Percentiles rank a stretch among this genome's conserved stretches.
Evolutionary conservation across 2,113 vertebrate genomes (phyloP).

Genomic region (Micronisus gabar): DNA sequence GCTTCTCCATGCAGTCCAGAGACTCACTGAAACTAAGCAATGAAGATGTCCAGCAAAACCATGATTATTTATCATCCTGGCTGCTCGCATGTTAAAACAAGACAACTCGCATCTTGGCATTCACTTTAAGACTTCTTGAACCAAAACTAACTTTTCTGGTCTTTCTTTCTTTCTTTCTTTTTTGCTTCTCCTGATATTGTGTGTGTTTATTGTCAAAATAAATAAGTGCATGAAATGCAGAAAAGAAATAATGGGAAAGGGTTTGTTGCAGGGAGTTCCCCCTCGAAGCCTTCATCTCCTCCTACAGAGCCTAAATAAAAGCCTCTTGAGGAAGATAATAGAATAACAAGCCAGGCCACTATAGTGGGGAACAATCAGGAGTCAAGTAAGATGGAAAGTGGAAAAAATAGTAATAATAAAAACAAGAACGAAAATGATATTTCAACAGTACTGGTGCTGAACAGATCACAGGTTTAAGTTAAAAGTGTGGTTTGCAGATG

Average conservation of each 20-base stretch:
- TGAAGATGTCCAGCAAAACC: not conserved
- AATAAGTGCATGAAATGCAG: not conserved
- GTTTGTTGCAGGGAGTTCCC: not conserved
- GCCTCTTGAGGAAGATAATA: constrained; percentile 5
- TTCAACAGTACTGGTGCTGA: not conserved
- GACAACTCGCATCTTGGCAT: not conserved
- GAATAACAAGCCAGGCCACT: not conserved
- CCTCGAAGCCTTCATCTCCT: constrained; percentile 8
- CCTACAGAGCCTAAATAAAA: constrained; percentile 19
- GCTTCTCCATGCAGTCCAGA: not conserved
- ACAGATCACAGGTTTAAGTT: not conserved
- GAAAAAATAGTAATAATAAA: constrained; percentile 5
- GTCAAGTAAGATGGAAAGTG: not conserved
- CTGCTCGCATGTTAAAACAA: not conserved
- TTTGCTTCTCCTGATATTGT: not conserved
- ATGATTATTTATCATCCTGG: not conserved
- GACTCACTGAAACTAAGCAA: not conserved
- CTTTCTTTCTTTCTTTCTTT: not conserved
- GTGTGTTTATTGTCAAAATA: not conserved
- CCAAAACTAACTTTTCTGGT: not conserved
- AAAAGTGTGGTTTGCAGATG: not conserved
- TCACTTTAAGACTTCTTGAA: not conserved
- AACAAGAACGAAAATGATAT: constrained; percentile 11
- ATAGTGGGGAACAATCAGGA: constrained; percentile 11
- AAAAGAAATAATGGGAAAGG: constrained; percentile 4